These are phyloP conservation scores for Philantomba maxwellii DNA, from an alignment of 2,113 vertebrate species.

Conservation along the genomic window DNA sequence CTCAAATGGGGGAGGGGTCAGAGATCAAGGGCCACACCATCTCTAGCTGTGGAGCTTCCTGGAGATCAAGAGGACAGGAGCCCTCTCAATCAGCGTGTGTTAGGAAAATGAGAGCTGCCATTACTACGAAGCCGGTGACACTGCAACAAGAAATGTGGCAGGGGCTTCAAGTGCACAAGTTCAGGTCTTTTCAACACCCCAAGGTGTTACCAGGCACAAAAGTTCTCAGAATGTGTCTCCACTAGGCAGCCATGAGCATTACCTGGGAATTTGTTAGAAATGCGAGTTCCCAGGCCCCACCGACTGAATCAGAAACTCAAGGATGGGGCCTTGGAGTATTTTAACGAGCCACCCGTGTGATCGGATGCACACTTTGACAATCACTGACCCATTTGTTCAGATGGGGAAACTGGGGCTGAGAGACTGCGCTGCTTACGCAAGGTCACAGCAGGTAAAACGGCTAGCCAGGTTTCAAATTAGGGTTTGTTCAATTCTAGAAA, in stretches of 20 bases:
- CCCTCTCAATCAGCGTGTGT: rapidly evolving
- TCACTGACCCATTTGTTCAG: background rate
- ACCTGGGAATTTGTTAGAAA: background rate
- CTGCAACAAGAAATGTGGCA: background rate
- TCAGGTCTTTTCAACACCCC: background rate
- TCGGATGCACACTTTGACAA: rapidly evolving
- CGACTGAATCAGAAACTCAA: background rate
- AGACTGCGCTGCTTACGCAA: rapidly evolving
- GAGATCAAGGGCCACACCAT: background rate
- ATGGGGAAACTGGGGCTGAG: background rate
- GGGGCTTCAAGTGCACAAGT: background rate
- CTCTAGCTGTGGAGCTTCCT: background rate
- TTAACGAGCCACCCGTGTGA: rapidly evolving
- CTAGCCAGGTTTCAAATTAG: background rate
- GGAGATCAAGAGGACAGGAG: background rate
- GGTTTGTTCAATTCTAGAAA: background rate
- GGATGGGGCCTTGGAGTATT: rapidly evolving
- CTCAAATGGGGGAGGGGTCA: background rate
- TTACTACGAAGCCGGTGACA: background rate
- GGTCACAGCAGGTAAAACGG: background rate
- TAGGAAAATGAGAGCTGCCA: background rate
- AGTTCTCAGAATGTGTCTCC: background rate
- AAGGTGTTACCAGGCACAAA: background rate
- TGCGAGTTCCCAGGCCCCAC: background rate
- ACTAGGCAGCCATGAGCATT: background rate